These are phyloP conservation scores for Xenops minutus DNA, from an alignment of 2,797 vertebrate genomes.

Conservation along the genomic window DNA sequence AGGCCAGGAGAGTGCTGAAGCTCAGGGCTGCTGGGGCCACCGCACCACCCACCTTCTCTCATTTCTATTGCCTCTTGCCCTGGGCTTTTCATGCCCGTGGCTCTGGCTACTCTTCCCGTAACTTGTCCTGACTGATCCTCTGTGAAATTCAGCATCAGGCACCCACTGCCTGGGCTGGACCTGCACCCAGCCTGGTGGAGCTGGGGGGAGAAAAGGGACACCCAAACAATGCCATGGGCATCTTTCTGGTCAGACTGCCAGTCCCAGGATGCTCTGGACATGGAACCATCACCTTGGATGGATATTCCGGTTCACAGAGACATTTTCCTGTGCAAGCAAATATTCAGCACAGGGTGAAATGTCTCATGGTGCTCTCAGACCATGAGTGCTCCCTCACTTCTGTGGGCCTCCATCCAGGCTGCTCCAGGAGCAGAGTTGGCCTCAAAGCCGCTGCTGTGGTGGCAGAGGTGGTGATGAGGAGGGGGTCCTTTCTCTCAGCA, in stretches of 20 bases:
- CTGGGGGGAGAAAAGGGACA: neutral
- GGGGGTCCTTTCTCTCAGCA: slow-evolving; percentile 30
- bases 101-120: neutral
- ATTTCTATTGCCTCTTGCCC: neutral
- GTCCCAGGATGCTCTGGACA: neutral
- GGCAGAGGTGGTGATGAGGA: neutral
- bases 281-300: accelerated
- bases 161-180: neutral
- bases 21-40: neutral
- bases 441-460: accelerated
- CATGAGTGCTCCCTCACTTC: neutral
- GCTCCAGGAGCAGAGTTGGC: accelerated
- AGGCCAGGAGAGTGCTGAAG: neutral
- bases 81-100: neutral
- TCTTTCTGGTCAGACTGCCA: neutral
- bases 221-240: neutral
- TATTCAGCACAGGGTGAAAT: neutral
- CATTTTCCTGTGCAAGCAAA: accelerated
- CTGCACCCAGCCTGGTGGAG: neutral
- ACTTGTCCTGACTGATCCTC: neutral
- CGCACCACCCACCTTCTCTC: accelerated
- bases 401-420: accelerated
- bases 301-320: neutral
- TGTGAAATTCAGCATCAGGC: neutral
- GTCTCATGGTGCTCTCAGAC: accelerated